Conservation (phyloP, 2,113 vertebrate genomes). For the Lucifuga dentata region DNA sequence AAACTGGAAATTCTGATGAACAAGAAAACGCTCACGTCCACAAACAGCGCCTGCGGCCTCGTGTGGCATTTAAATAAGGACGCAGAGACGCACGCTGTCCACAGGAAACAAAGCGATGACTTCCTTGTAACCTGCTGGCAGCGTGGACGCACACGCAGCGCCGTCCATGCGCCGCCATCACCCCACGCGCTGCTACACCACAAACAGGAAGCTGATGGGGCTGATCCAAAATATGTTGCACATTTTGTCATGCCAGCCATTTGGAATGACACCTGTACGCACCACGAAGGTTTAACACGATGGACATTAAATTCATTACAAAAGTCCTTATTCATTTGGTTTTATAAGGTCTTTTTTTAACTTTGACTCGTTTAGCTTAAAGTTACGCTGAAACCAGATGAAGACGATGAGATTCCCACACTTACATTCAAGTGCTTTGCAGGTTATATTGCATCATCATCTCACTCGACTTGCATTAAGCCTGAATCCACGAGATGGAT, state of each 20-base stretch:
- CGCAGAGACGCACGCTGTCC: too few species aligned
- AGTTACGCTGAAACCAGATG: conserved; percentile 15
- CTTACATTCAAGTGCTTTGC: conserved; percentile 66
- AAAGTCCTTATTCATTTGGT: conserved; percentile 46
- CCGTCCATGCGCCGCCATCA: too few species aligned
- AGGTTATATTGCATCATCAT: conserved; percentile 64
- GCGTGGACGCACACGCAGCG: too few species aligned
- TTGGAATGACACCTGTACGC: conserved; percentile 5
- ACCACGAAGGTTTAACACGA: background rate
- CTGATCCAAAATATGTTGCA: conserved; percentile 62
- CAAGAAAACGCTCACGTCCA: too few species aligned
- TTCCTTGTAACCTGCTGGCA: too few species aligned
- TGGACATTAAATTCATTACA: conserved; percentile 2
- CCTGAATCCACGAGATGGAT: conserved; percentile 25
- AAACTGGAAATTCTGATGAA: too few species aligned
- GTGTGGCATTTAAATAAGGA: too few species aligned
- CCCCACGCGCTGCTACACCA: conserved; percentile 8
- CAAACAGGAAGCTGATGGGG: conserved; percentile 30
- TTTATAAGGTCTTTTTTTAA: conserved; percentile 16
- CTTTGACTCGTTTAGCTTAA: background rate
- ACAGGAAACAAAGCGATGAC: too few species aligned
- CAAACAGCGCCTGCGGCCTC: too few species aligned
- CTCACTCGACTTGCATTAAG: conserved; percentile 32
- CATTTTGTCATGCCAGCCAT: conserved; percentile 67
- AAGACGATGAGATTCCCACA: conserved; percentile 50